phyloP scores from a whole-genome alignment of 2,797 vertebrate species.

The Dendrocincla tyrannina region DNA sequence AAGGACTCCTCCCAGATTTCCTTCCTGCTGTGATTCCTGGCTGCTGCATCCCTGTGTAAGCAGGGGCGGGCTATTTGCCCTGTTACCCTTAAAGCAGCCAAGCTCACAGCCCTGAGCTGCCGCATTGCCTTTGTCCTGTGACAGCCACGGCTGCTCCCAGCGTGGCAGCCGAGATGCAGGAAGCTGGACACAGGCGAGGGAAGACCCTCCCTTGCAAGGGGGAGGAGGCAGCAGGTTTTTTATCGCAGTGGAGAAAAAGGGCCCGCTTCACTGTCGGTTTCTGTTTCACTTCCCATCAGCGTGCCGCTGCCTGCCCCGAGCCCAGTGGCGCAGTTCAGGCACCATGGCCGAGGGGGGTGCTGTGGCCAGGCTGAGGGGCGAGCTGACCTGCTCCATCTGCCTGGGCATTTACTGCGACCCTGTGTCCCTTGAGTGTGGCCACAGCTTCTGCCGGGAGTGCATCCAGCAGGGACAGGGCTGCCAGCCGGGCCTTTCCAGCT shows the following conservation, averaged over 20 bases:
- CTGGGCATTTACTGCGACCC: slow-evolving; percentile 70
- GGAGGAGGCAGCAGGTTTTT: not conserved
- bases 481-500: accelerated
- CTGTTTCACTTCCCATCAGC: accelerated
- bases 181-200: accelerated
- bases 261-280: accelerated
- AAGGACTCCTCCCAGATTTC: not conserved
- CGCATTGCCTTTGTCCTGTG: accelerated
- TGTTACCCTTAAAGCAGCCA: not conserved
- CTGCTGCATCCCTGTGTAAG: not conserved
- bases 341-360: not conserved
- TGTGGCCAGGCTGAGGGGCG: slow-evolving; percentile 47
- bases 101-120: not conserved
- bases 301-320: accelerated
- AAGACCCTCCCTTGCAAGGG: accelerated
- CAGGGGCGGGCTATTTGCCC: not conserved
- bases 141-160: accelerated
- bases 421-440: slow-evolving; percentile 69
- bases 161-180: accelerated
- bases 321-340: accelerated
- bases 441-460: slow-evolving; percentile 80
- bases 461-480: not conserved
- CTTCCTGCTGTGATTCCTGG: not conserved
- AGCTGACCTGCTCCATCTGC: slow-evolving; percentile 81
- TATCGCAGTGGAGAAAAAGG: accelerated